Base-by-base conservation (phyloP, 2,113 vertebrate species). In the Poeciliopsis prolifica region DNA sequence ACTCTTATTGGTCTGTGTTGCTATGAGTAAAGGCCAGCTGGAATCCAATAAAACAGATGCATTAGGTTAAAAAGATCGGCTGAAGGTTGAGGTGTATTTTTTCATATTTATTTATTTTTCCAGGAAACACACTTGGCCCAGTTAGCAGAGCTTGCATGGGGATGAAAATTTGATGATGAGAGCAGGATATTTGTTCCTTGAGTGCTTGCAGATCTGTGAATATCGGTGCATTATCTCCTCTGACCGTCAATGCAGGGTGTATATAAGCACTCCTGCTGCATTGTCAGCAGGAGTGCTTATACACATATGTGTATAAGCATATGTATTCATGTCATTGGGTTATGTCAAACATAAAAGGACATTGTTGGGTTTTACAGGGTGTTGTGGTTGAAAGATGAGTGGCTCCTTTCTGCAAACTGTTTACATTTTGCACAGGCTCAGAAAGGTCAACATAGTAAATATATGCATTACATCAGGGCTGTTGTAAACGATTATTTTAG, bases 141-240 rank as follows among this genome's bases (percentile, higher is more conserved):
- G n/a, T 77, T 61, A 40, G 68, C 71, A 12, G 22, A 74, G 74
- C 85, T 79, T 72, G 62, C 65, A 48, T 12, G 29, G 82, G 82
- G 78, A 90, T 92, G 78, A 90, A 92, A 83, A 30, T 87, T 83
- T 87, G 74, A 92, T 92, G 79, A 86, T 61, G 78, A 83, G 81
- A 90, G 85, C 72, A 88, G 78, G 82, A 86, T 87, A 82, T 92
- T 89, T 90, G 85, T 83, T 87, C 75, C 68, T 73, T 85, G 80
- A 90, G 89, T 89, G 87, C 79, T 81, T 61, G 67, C 77, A 65
- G 51, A 81, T 61, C 68, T 74, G 28, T 73, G 74, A 68, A 80
- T 66, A 40, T 70, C 51, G 51, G 72, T 80, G 75, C 82, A 87
- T 93, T 90, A 88, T 80, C 79, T 22, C 75, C 12, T 75, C n/a